A percentile compares a stretch with the other conserved stretches of the same genome.
phyloP scores from a whole-genome alignment of 2,113 vertebrate genomes.

The Embiotoca jacksoni region DNA sequence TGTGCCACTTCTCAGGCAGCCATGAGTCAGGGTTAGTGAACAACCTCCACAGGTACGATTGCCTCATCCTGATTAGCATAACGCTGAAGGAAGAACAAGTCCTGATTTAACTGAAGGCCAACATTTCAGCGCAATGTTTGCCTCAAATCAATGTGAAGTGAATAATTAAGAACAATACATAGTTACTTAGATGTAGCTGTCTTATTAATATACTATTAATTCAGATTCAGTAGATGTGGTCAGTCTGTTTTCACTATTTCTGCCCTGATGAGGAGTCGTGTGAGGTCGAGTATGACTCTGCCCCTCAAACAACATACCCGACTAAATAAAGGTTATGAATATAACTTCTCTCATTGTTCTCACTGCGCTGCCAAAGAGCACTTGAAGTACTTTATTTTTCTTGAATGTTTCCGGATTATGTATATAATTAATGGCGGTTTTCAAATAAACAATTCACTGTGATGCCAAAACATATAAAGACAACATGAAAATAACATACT shows the following conservation, averaged over 20 bases:
- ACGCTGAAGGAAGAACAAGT: conserved; percentile 21
- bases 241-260: neutral
- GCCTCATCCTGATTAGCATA: conserved; percentile 53
- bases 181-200: neutral
- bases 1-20: neutral
- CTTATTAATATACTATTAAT: neutral
- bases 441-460: neutral
- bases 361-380: neutral
- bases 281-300: too few species aligned
- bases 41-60: conserved; percentile 21
- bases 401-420: neutral
- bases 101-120: conserved; percentile 8
- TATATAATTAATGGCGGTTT: neutral
- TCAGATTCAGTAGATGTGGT: neutral
- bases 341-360: neutral
- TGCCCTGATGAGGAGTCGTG: neutral
- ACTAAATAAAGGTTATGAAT: neutral
- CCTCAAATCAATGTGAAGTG: neutral
- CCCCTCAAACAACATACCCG: neutral
- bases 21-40: conserved; percentile 26
- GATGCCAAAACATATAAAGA: neutral
- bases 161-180: neutral
- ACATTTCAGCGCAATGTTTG: neutral
- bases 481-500: too few species aligned
- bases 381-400: too few species aligned